Conservation (phyloP, 2,113 vertebrate genomes). For the Manacus vitellinus region DNA sequence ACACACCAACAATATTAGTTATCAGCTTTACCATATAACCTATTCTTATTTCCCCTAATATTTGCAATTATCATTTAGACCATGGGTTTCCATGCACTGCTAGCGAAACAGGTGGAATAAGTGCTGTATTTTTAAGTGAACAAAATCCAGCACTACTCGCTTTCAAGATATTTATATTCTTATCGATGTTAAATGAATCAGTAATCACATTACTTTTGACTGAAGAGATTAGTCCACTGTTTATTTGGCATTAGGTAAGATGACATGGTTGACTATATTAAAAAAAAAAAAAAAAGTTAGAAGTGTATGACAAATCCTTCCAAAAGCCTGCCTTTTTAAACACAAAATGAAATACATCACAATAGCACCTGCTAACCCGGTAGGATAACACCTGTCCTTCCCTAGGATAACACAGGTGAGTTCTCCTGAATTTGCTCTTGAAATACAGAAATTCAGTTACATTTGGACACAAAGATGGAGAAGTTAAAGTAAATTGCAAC, state of each 20-base stretch:
- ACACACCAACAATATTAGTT: not conserved
- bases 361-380: not conserved
- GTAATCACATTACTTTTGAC: not conserved
- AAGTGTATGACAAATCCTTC: not conserved
- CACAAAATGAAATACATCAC: not conserved
- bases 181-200: not conserved
- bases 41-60: not conserved
- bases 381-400: not conserved
- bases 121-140: fast-evolving
- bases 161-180: not conserved
- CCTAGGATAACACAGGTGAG: not conserved
- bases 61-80: not conserved
- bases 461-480: not conserved
- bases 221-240: not conserved
- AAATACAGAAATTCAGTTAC: not conserved
- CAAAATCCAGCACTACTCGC: not conserved
- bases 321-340: not conserved
- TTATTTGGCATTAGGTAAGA: not conserved
- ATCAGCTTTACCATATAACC: not conserved
- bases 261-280: fast-evolving
- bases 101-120: not conserved
- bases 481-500: not conserved
- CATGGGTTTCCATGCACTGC: not conserved
- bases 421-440: not conserved
- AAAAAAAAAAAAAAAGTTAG: not conserved